A percentile compares a stretch with the other conserved stretches of the same genome.
These are phyloP conservation scores for Nomia melanderi DNA, from an alignment of 1,140 invertebrate genomes.

Conservation along the genomic window DNA sequence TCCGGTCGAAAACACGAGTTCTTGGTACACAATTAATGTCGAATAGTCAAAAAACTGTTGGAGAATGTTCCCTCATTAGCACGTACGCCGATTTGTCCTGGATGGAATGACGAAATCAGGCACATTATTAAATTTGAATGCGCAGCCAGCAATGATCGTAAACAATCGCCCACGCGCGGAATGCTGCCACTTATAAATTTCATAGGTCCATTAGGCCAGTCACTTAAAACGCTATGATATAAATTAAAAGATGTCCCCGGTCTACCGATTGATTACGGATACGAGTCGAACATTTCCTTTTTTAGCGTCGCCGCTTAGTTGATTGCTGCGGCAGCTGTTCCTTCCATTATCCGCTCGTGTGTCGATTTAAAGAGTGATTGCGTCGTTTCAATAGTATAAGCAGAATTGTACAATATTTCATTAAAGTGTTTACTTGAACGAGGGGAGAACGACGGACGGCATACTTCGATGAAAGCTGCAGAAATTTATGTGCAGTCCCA, in stretches of 20 bases:
- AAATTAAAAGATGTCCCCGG: slow-evolving; percentile 66
- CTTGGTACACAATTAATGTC: not conserved
- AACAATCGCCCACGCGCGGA: slow-evolving; percentile 66
- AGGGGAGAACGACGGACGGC: no score
- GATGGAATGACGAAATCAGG: slow-evolving; percentile 57
- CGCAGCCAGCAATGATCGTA: slow-evolving; percentile 53
- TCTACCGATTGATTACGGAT: slow-evolving; percentile 57
- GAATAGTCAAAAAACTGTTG: not conserved
- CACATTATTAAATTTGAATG: slow-evolving; percentile 65
- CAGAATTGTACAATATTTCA: no score
- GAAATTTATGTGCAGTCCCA: no score
- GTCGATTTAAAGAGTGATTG: no score
- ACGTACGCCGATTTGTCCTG: no score
- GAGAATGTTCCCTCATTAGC: slow-evolving; percentile 1
- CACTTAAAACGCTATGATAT: slow-evolving; percentile 65
- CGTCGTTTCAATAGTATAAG: no score
- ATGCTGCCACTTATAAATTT: slow-evolving; percentile 65
- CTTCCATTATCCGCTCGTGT: no score
- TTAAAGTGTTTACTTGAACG: no score
- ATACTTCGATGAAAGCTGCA: no score
- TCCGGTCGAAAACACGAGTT: not conserved
- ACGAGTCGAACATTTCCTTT: slow-evolving; percentile 25
- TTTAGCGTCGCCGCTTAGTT: slow-evolving; percentile 4
- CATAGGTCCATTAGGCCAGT: slow-evolving; percentile 54
- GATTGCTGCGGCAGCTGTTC: not conserved